These are phyloP conservation scores for Drosophila kikkawai DNA, from an alignment of 1,140 invertebrate genomes.

Conservation along the genomic window DNA sequence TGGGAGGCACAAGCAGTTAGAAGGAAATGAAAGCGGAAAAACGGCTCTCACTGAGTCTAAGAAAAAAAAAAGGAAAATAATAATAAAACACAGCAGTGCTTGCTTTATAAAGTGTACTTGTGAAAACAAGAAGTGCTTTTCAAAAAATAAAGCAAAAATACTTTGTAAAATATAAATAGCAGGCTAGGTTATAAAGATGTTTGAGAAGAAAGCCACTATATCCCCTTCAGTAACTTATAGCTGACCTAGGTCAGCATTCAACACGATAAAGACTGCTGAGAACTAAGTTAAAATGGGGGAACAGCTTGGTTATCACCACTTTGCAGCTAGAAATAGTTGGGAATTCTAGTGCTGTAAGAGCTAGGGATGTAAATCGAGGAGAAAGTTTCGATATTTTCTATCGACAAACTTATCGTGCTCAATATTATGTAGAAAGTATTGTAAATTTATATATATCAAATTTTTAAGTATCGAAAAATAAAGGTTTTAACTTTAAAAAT, in stretches of 20 bases:
- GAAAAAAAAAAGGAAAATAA: slow-evolving; percentile 15
- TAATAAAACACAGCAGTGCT: slow-evolving; percentile 6
- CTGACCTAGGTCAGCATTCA: background rate
- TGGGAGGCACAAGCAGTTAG: slow-evolving; percentile 12
- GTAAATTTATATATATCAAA: too few relatives aligned
- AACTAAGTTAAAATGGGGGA: too few relatives aligned
- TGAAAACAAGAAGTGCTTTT: background rate
- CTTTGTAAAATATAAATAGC: background rate
- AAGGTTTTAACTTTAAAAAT: too few relatives aligned
- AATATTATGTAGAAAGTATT: too few relatives aligned
- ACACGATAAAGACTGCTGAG: too few relatives aligned
- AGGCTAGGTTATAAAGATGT: too few relatives aligned
- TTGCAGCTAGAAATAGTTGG: background rate
- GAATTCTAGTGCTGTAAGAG: background rate
- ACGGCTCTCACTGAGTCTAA: slow-evolving; percentile 3
- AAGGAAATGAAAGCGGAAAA: slow-evolving; percentile 31
- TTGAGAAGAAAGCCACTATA: background rate
- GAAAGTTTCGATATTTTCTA: too few relatives aligned
- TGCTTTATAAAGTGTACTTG: background rate
- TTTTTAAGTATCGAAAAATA: too few relatives aligned
- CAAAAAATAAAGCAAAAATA: background rate
- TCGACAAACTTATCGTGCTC: too few relatives aligned
- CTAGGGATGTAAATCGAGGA: too few relatives aligned
- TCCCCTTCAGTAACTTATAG: too few relatives aligned
- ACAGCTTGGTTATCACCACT: too few relatives aligned